Evolutionary conservation across 1,140 invertebrate genomes (phyloP).

Genomic region (Procambarus virginalis): DNA sequence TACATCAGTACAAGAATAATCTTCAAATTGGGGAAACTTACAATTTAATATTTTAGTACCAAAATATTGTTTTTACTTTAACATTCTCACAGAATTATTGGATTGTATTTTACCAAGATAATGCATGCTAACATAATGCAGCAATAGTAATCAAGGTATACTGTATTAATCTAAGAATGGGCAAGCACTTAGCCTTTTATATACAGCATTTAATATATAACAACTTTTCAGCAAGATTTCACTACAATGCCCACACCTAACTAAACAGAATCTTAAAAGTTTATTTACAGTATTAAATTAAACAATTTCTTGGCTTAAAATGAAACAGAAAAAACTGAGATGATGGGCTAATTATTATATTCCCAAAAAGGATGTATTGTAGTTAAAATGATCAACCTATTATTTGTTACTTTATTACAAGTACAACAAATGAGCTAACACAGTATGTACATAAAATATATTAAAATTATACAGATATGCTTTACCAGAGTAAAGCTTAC

Average conservation of each 20-base stretch:
- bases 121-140: too few species aligned
- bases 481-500: not conserved
- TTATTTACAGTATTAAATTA: not conserved
- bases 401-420: not conserved
- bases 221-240: too few species aligned
- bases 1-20: too few species aligned
- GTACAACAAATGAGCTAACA: constrained; percentile 1
- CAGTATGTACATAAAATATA: constrained; percentile 10
- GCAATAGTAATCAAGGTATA: too few species aligned
- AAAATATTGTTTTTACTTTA: too few species aligned
- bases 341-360: not conserved
- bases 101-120: too few species aligned
- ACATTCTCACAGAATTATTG: too few species aligned
- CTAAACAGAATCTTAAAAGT: not conserved
- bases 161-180: too few species aligned
- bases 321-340: not conserved
- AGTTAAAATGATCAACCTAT: not conserved
- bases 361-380: not conserved
- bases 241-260: not conserved
- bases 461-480: not conserved
- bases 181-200: too few species aligned
- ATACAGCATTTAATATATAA: too few species aligned
- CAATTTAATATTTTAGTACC: too few species aligned
- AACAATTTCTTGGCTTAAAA: not conserved
- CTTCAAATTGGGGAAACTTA: too few species aligned